phyloP scores from a whole-genome alignment of 2,113 vertebrate species.

The Microtus ochrogaster region DNA sequence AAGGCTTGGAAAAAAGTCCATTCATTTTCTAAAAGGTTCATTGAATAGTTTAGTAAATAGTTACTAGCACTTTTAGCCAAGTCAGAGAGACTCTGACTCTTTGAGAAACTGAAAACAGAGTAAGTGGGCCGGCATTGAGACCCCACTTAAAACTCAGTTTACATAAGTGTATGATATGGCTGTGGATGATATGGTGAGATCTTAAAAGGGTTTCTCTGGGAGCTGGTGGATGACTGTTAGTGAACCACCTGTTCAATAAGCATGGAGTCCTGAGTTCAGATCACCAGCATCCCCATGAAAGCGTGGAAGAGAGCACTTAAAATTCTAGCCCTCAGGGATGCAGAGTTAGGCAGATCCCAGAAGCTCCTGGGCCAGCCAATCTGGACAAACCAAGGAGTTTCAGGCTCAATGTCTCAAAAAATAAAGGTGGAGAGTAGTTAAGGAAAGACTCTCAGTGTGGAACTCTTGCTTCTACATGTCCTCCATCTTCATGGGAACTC shows the following conservation, averaged over 20 bases:
- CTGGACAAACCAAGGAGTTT: background rate
- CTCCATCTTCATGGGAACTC: background rate
- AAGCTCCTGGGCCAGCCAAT: background rate
- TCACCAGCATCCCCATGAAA: background rate
- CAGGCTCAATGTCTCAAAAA: background rate
- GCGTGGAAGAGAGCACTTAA: background rate
- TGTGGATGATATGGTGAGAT: background rate
- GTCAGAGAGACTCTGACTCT: background rate
- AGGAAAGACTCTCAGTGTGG: background rate
- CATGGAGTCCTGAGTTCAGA: background rate
- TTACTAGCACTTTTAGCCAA: background rate
- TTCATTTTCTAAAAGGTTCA: conserved; percentile 21
- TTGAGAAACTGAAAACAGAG: background rate
- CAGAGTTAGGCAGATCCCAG: background rate
- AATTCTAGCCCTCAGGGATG: background rate
- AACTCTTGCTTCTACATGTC: background rate
- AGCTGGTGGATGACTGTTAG: background rate
- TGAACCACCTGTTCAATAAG: background rate
- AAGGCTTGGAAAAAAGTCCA: background rate
- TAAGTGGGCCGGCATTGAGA: background rate
- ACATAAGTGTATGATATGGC: background rate
- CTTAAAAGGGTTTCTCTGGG: background rate
- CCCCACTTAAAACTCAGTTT: background rate
- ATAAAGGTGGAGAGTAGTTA: background rate
- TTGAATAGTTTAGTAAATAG: background rate